Evolutionary conservation across 2,113 vertebrate species (phyloP).

Genomic region (Tricholaema leucomelas): DNA sequence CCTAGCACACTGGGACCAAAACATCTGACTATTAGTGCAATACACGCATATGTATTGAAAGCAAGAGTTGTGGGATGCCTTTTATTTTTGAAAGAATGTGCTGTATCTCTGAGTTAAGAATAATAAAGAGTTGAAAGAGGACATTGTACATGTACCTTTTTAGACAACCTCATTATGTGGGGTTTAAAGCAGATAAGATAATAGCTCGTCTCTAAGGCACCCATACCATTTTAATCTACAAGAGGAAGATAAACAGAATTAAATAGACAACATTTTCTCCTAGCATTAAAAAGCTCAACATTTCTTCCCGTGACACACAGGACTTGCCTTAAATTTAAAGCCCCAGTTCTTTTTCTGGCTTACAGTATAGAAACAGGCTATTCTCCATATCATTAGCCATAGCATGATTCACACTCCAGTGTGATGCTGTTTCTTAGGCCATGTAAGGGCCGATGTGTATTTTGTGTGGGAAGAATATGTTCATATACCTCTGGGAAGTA

Average conservation of each 20-base stretch:
- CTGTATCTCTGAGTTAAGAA: background rate
- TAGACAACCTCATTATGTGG: background rate
- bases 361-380: background rate
- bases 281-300: background rate
- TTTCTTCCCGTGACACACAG: background rate
- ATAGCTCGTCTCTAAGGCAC: background rate
- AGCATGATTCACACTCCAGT: background rate
- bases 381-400: background rate
- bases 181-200: constrained; percentile 7
- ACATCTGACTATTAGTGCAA: background rate
- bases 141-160: background rate
- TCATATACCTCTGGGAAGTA: background rate
- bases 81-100: background rate
- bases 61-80: background rate
- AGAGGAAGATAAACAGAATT: constrained; percentile 9
- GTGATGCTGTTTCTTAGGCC: background rate
- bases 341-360: background rate
- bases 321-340: background rate
- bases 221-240: background rate
- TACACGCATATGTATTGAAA: background rate
- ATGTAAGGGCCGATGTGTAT: background rate
- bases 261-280: background rate
- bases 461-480: background rate
- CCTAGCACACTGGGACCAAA: background rate
- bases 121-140: background rate